Evolutionary conservation across 92 coral and sea anemone species (phyloP).

Genomic region (Blastomussa wellsi): DNA sequence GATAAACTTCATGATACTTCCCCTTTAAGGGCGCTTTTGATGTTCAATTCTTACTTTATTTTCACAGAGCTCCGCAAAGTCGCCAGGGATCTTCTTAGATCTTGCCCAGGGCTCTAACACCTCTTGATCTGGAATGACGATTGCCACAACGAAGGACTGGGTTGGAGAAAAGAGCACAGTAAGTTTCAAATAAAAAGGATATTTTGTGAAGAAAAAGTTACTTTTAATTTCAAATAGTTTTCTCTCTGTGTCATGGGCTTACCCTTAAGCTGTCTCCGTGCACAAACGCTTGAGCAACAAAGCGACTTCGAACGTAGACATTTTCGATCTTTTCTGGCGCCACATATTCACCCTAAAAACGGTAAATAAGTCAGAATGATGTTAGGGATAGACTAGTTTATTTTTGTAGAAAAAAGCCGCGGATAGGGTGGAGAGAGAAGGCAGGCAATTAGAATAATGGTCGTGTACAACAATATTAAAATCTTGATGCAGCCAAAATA

Average conservation of each 20-base stretch:
- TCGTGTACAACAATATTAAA: neutral
- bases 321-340: constrained; percentile 92
- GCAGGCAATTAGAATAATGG: neutral
- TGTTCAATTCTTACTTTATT: constrained; percentile 55
- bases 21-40: no score
- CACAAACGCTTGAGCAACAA: constrained; percentile 84
- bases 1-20: no score
- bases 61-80: constrained; percentile 61
- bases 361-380: neutral
- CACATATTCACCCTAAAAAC: constrained; percentile 82
- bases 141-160: constrained; percentile 81
- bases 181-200: neutral
- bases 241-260: neutral
- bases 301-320: constrained; percentile 72
- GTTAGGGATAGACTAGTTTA: neutral
- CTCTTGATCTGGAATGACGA: constrained; percentile 88
- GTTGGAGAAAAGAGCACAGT: neutral
- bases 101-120: constrained; percentile 74
- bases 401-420: neutral
- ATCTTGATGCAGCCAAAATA: neutral
- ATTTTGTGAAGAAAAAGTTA: neutral
- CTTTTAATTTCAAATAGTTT: no score
- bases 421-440: neutral
- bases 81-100: constrained; percentile 51
- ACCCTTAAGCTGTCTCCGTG: constrained; percentile 92